Evolutionary conservation across 2,888 invertebrate genomes (phyloP).

Genomic region (Amphipyra tragopoginis): DNA sequence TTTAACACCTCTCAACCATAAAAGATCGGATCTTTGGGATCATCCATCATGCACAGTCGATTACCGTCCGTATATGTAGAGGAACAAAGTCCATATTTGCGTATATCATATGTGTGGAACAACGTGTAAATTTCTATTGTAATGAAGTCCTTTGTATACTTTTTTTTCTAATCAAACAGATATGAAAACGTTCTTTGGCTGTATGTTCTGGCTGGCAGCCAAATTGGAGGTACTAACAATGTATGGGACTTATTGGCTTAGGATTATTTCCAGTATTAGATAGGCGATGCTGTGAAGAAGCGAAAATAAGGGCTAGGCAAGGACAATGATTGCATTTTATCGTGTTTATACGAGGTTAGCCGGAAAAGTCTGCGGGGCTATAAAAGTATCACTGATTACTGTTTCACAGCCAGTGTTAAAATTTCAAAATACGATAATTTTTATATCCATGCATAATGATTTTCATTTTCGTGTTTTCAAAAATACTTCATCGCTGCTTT

Average conservation of each 20-base stretch:
- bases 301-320: neutral
- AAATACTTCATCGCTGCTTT: no score
- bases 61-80: constrained; percentile 16
- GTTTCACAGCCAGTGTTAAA: no score
- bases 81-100: constrained; percentile 19
- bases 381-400: no score
- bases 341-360: no score
- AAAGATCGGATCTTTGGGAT: constrained; percentile 44
- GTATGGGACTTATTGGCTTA: constrained; percentile 21
- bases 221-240: constrained; percentile 65
- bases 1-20: constrained; percentile 50
- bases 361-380: no score
- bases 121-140: constrained; percentile 44
- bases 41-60: constrained; percentile 21
- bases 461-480: no score
- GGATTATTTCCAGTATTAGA: constrained; percentile 15
- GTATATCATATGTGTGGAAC: constrained; percentile 10
- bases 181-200: constrained; percentile 63
- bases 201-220: constrained; percentile 67
- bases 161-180: constrained; percentile 68
- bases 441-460: no score
- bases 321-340: no score
- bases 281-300: constrained; percentile 7
- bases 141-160: constrained; percentile 44
- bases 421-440: no score